Percentiles rank a stretch among this genome's conserved stretches.
Conservation (phyloP, 2,888 invertebrate genomes). For the Malachius bipustulatus region DNA sequence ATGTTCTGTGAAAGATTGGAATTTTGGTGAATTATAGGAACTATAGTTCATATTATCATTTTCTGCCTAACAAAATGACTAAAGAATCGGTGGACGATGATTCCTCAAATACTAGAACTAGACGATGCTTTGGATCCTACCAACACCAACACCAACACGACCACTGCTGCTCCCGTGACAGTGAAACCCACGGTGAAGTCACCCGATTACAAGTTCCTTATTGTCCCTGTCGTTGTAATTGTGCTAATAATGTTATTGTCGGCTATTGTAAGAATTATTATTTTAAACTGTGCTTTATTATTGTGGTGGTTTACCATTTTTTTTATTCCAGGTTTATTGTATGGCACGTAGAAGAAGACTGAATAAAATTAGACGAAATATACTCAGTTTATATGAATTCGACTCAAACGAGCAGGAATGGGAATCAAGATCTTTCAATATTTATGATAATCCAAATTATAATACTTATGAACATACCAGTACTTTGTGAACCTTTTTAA, state of each 20-base stretch:
- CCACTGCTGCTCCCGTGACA: slow-evolving; percentile 7
- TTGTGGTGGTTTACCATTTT: slow-evolving; percentile 2
- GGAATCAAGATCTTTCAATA: slow-evolving; percentile 47
- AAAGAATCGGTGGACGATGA: too few species aligned
- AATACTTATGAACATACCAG: slow-evolving; percentile 17
- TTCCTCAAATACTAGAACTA: slow-evolving; percentile 8
- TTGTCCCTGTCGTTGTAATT: slow-evolving; percentile 34
- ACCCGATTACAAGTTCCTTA: slow-evolving; percentile 30
- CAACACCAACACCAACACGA: slow-evolving; percentile 8
- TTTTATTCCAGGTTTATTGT: slow-evolving; percentile 37
- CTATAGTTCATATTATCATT: too few species aligned
- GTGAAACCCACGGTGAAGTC: slow-evolving; percentile 15
- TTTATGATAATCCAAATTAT: slow-evolving; percentile 30
- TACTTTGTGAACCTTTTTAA: slow-evolving; percentile 5
- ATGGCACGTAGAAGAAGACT: slow-evolving; percentile 42
- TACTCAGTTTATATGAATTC: slow-evolving; percentile 57
- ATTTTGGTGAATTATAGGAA: too few species aligned
- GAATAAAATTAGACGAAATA: slow-evolving; percentile 47
- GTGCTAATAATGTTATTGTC: slow-evolving; percentile 32
- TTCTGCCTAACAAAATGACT: too few species aligned
- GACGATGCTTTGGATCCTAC: slow-evolving; percentile 5
- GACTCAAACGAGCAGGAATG: slow-evolving; percentile 58
- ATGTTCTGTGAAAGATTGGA: too few species aligned
- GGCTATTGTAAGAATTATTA: slow-evolving; percentile 28
- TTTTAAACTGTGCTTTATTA: slow-evolving; percentile 11